Conservation (phyloP, 2,113 vertebrate species). For the Mugil cephalus region DNA sequence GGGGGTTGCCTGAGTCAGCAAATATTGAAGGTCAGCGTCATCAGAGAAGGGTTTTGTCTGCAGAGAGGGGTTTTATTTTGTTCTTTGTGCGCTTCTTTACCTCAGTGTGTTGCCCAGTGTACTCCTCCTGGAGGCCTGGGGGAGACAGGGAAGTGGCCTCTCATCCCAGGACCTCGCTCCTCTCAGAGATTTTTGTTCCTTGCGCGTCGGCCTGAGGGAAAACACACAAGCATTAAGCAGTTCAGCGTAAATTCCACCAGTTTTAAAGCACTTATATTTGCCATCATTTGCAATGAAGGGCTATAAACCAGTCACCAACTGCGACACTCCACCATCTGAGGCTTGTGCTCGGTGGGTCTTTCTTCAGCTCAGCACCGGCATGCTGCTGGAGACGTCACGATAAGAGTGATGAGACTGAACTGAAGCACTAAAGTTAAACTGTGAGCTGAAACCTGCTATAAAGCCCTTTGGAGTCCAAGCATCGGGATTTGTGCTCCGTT, state of each 20-base stretch:
- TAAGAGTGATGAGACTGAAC: too few species aligned
- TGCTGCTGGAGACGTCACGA: too few species aligned
- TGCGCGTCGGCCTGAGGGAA: conserved; percentile 18
- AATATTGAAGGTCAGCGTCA: conserved; percentile 66
- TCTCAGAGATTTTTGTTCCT: conserved; percentile 4
- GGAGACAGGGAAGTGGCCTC: conserved; percentile 42
- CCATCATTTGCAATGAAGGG: not conserved
- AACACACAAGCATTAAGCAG: conserved; percentile 11
- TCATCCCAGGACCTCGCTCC: conserved; percentile 70
- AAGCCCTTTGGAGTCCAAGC: too few species aligned
- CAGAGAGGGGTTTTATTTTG: conserved; percentile 47
- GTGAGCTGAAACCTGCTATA: too few species aligned
- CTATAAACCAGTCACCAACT: too few species aligned
- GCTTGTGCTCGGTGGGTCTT: too few species aligned
- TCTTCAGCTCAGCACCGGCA: too few species aligned
- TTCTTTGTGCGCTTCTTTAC: conserved; percentile 62
- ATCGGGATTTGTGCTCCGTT: too few species aligned
- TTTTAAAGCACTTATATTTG: not conserved
- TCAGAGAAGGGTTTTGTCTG: conserved; percentile 61
- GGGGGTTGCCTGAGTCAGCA: conserved; percentile 60
- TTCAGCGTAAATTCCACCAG: not conserved
- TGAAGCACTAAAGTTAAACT: too few species aligned
- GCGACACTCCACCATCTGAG: too few species aligned
- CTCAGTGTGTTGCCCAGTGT: conserved; percentile 62
- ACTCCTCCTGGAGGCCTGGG: conserved; percentile 63